A percentile compares a stretch with the other conserved stretches of the same genome.
These are phyloP conservation scores for Nomada lathburiana DNA, from an alignment of 2,888 invertebrate genomes.

Conservation along the genomic window DNA sequence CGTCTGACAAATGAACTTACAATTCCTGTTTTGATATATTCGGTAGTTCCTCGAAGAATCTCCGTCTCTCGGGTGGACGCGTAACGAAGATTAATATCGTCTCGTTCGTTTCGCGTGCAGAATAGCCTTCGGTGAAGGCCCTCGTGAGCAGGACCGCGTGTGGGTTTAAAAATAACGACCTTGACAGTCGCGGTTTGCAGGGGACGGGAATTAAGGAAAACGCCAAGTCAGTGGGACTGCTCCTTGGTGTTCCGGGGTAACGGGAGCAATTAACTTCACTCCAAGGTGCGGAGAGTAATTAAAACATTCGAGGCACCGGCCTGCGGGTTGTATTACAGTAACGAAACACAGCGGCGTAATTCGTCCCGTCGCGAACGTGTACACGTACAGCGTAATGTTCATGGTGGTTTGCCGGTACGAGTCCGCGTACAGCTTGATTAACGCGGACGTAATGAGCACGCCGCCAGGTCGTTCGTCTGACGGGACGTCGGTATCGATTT, in stretches of 20 bases:
- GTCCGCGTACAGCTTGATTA: conserved; percentile 69
- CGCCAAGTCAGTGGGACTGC: conserved; percentile 23
- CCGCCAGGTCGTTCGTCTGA: conserved; percentile 60
- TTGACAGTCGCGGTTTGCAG: conserved; percentile 55
- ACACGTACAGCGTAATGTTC: neutral
- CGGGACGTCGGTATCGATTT: conserved; percentile 72
- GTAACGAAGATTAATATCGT: conserved; percentile 42
- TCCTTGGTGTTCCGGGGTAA: conserved; percentile 5
- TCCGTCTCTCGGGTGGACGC: neutral
- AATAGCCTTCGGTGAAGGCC: neutral
- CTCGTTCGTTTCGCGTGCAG: conserved; percentile 1
- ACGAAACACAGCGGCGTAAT: conserved; percentile 17
- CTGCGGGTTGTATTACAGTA: conserved; percentile 30
- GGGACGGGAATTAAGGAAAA: conserved; percentile 52
- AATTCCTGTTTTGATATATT: neutral
- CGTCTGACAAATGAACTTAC: neutral
- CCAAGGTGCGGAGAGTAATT: conserved; percentile 67
- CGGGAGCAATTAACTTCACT: conserved; percentile 69
- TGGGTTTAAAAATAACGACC: conserved; percentile 71
- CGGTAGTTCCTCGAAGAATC: conserved; percentile 15
- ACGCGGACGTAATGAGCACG: conserved; percentile 75
- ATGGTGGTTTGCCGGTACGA: neutral
- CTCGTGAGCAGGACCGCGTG: neutral
- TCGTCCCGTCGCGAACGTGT: neutral
- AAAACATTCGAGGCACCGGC: conserved; percentile 72